A percentile compares a stretch with the other conserved stretches of the same genome.
These are phyloP conservation scores for Tetrax tetrax DNA, from an alignment of 2,113 vertebrate genomes.

Conservation along the genomic window DNA sequence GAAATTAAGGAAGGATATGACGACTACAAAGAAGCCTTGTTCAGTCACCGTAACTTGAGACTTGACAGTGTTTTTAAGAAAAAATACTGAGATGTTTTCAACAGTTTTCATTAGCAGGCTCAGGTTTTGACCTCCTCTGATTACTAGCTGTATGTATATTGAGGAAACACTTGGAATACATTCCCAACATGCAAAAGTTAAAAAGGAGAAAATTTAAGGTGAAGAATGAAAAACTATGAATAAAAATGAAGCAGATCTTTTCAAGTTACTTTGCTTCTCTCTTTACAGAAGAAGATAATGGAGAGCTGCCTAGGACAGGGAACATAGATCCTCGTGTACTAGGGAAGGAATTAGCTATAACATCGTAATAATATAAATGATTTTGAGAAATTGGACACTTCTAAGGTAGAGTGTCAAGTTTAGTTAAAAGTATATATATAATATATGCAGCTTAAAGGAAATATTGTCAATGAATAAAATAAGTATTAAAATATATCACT, in stretches of 20 bases:
- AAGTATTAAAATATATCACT: neutral
- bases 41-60: neutral
- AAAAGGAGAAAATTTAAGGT: neutral
- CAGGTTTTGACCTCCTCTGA: neutral
- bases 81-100: neutral
- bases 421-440: neutral
- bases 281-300: neutral
- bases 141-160: neutral
- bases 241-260: neutral
- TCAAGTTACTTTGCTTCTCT: neutral
- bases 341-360: neutral
- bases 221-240: neutral
- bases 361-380: neutral
- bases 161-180: neutral
- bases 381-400: slow-evolving; percentile 4
- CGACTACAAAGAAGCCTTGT: neutral
- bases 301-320: slow-evolving; percentile 21
- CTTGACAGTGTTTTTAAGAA: neutral
- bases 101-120: neutral
- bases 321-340: neutral
- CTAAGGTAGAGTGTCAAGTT: neutral
- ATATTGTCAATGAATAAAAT: neutral
- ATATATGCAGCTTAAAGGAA: neutral
- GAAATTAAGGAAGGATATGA: neutral
- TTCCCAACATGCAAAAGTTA: neutral